phyloP scores from a whole-genome alignment of 2,113 vertebrate species.

The Lepisosteus oculatus region DNA sequence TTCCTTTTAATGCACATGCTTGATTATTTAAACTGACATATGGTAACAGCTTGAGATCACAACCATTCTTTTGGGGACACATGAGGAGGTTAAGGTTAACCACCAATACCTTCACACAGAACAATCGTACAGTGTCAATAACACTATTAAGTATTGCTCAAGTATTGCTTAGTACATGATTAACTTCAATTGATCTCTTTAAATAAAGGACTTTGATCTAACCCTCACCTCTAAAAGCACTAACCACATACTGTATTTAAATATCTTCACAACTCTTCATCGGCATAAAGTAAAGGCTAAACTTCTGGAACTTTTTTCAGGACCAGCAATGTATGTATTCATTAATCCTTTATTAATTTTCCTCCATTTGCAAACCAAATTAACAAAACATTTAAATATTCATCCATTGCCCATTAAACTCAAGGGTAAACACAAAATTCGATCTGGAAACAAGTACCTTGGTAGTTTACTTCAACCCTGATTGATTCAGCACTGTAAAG shows the following conservation, averaged over 20 bases:
- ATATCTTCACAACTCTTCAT: constrained; percentile 35
- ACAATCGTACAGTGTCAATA: too few relatives aligned
- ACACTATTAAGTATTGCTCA: too few relatives aligned
- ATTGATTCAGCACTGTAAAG: constrained; percentile 4
- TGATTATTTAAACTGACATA: too few relatives aligned
- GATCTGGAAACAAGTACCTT: neutral
- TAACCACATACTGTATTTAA: constrained; percentile 21
- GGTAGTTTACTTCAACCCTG: neutral
- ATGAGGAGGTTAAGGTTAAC: neutral
- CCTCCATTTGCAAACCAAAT: neutral
- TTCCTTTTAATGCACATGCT: too few relatives aligned
- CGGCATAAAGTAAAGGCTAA: constrained; percentile 49
- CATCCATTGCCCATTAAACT: neutral
- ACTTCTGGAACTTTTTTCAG: constrained; percentile 44
- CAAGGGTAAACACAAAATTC: neutral
- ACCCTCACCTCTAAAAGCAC: too few relatives aligned
- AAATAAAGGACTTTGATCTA: too few relatives aligned
- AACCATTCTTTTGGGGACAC: too few relatives aligned
- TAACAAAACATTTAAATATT: neutral
- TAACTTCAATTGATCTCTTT: too few relatives aligned
- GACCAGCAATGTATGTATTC: neutral
- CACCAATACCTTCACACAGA: neutral
- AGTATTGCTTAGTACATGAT: too few relatives aligned
- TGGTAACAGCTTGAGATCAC: too few relatives aligned
- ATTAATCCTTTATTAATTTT: neutral